Conservation (phyloP, 2,113 vertebrate genomes). For the Petroica traversi region DNA sequence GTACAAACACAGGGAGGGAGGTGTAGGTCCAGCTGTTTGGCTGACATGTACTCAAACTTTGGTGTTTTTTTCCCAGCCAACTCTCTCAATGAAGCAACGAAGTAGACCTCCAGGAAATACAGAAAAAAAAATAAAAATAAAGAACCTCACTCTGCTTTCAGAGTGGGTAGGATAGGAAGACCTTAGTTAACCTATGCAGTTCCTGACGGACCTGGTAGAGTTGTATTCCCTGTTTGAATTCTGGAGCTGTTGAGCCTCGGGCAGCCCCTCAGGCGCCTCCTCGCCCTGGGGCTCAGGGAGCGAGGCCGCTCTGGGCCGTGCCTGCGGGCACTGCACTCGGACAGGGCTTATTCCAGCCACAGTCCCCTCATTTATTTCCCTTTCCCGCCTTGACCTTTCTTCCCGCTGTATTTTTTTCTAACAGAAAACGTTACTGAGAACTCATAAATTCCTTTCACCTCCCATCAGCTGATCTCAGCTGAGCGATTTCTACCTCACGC, state of each 20-base stretch:
- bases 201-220: background rate
- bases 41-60: background rate
- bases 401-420: background rate
- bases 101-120: background rate
- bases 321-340: fast-evolving
- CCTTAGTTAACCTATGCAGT: background rate
- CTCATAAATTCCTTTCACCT: background rate
- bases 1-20: background rate
- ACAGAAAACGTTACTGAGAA: background rate
- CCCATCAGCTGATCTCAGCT: too few relatives aligned
- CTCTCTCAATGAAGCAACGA: background rate
- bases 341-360: background rate
- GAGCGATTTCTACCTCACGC: background rate
- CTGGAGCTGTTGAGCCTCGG: background rate
- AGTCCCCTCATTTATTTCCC: background rate
- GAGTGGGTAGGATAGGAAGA: fast-evolving
- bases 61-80: background rate
- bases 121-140: too few relatives aligned
- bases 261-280: background rate
- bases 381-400: fast-evolving
- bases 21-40: background rate
- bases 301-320: too few relatives aligned
- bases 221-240: too few relatives aligned
- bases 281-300: fast-evolving
- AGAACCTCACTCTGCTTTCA: background rate